phyloP scores from a whole-genome alignment of 2,797 vertebrate genomes.

The Manis pentadactyla region DNA sequence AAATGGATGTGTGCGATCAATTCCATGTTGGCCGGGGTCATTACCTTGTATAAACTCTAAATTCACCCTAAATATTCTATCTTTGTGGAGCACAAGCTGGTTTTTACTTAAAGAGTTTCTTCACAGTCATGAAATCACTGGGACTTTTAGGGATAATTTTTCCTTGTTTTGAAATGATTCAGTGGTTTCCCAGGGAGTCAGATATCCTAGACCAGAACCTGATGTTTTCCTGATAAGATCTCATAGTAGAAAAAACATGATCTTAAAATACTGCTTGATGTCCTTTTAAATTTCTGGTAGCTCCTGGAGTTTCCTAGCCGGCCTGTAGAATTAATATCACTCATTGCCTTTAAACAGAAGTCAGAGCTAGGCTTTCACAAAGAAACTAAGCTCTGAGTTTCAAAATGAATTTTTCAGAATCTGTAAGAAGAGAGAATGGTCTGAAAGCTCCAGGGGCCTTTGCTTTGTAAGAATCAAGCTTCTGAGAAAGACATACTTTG shows the following conservation, averaged over 20 bases:
- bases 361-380: background rate
- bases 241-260: background rate
- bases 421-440: background rate
- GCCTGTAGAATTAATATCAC: background rate
- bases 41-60: background rate
- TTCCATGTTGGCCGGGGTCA: background rate
- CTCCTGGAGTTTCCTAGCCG: background rate
- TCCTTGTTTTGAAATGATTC: conserved; percentile 17
- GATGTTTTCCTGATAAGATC: conserved; percentile 34
- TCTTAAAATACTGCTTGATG: background rate
- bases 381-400: background rate
- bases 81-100: background rate
- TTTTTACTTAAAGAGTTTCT: background rate
- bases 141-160: background rate
- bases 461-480: background rate
- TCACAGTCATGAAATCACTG: background rate
- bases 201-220: background rate
- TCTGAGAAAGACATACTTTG: background rate
- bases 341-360: background rate
- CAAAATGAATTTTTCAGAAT: background rate
- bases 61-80: background rate
- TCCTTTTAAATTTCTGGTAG: background rate
- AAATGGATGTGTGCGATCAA: background rate
- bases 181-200: background rate
- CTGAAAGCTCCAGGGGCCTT: background rate